Evolutionary conservation across 92 coral and sea anemone species (phyloP).

Genomic region (Palythoa grandiflora): DNA sequence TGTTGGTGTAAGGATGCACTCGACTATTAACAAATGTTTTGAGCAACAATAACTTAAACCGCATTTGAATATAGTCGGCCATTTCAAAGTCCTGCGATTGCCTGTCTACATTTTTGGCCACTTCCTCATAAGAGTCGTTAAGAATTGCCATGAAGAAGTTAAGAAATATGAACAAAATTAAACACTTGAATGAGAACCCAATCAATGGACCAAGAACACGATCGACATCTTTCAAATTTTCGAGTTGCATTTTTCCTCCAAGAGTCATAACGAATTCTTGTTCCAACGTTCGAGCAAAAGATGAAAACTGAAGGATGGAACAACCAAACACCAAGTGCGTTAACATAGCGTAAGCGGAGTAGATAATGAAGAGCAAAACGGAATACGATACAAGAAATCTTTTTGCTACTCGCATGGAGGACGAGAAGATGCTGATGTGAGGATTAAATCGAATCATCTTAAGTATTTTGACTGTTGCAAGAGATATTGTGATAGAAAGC

Average conservation of each 20-base stretch:
- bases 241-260: conserved; percentile 71
- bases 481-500: conserved; percentile 71
- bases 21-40: background rate
- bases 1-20: background rate
- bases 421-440: conserved; percentile 73
- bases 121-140: conserved; percentile 78
- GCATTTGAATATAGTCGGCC: conserved; percentile 76
- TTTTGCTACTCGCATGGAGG: conserved; percentile 68
- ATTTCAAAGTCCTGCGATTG: conserved; percentile 74
- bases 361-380: conserved; percentile 58
- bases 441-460: conserved; percentile 84
- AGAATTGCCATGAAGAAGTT: conserved; percentile 85
- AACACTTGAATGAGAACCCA: conserved; percentile 67
- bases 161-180: conserved; percentile 78
- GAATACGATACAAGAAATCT: conserved; percentile 74
- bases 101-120: conserved; percentile 61
- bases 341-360: conserved; percentile 65
- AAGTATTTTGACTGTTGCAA: conserved; percentile 73
- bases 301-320: conserved; percentile 51
- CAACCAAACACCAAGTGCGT: conserved; percentile 60
- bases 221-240: conserved; percentile 45
- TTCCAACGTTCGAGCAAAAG: conserved; percentile 57
- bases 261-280: conserved; percentile 73
- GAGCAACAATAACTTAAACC: conserved; percentile 62
- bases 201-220: conserved; percentile 69